These are phyloP conservation scores for Oedothorax gibbosus DNA, from an alignment of 1,140 invertebrate species.

Conservation along the genomic window DNA sequence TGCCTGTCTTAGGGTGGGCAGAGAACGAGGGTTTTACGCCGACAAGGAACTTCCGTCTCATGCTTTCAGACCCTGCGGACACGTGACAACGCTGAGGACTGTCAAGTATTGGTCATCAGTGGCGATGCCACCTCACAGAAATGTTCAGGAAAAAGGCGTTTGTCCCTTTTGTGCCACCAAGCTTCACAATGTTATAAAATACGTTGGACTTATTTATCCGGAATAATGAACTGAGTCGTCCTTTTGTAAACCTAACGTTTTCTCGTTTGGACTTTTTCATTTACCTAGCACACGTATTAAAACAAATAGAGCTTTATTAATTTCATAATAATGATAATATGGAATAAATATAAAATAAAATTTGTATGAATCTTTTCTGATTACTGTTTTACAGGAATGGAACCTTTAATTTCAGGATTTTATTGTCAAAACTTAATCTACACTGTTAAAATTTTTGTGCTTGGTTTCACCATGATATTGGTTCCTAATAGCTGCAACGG, in stretches of 20 bases:
- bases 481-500: too few relatives aligned
- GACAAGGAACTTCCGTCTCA: constrained; percentile 89
- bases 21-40: constrained; percentile 96
- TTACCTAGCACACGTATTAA: too few relatives aligned
- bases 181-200: constrained; percentile 29
- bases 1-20: constrained; percentile 92
- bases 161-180: constrained; percentile 44
- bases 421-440: too few relatives aligned
- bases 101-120: constrained; percentile 80
- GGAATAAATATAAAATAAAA: too few relatives aligned
- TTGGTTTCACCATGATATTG: too few relatives aligned
- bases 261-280: too few relatives aligned
- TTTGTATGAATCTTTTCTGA: too few relatives aligned
- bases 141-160: constrained; percentile 12
- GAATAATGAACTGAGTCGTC: not conserved
- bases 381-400: too few relatives aligned
- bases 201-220: constrained; percentile 7
- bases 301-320: too few relatives aligned
- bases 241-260: not conserved
- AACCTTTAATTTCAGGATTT: too few relatives aligned
- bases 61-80: constrained; percentile 98
- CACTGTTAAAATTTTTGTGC: too few relatives aligned
- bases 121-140: constrained; percentile 31
- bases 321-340: too few relatives aligned
- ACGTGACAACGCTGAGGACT: constrained; percentile 97